phyloP scores from a whole-genome alignment of 30 jellyfish, hydroid and myxozoan genomes.

The Aurelia aurita region DNA sequence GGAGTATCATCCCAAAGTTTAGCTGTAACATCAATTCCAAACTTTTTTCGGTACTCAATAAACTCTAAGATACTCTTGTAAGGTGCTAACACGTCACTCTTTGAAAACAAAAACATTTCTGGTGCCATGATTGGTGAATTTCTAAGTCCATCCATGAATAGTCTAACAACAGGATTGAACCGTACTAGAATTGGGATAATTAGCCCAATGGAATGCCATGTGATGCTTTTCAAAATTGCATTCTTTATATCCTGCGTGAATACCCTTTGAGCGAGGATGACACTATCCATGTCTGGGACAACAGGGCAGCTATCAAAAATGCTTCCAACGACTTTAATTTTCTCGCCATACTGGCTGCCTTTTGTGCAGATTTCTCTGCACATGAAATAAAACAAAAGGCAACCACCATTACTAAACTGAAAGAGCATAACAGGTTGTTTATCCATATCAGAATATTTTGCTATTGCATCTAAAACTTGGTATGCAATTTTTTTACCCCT shows the following conservation, averaged over 20 bases:
- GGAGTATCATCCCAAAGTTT: slow-evolving; percentile 70
- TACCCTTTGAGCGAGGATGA: slow-evolving; percentile 49
- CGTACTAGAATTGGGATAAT: slow-evolving; percentile 43
- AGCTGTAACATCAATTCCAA: slow-evolving; percentile 49
- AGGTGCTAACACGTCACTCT: slow-evolving; percentile 76
- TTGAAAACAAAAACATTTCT: slow-evolving; percentile 79
- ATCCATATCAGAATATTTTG: slow-evolving; percentile 7
- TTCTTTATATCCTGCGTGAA: slow-evolving; percentile 40
- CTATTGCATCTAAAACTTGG: slow-evolving; percentile 35
- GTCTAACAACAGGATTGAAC: slow-evolving; percentile 61
- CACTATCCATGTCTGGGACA: slow-evolving; percentile 73
- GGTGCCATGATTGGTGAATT: slow-evolving; percentile 68
- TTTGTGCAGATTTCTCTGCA: slow-evolving; percentile 11
- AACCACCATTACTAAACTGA: slow-evolving; percentile 88
- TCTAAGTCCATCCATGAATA: slow-evolving; percentile 57
- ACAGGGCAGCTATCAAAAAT: slow-evolving; percentile 94
- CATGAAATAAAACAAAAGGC: slow-evolving; percentile 62
- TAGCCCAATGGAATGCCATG: slow-evolving; percentile 23
- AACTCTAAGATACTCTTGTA: slow-evolving; percentile 68
- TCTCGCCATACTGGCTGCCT: background rate
- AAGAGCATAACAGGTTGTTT: slow-evolving; percentile 36
- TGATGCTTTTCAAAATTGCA: slow-evolving; percentile 22
- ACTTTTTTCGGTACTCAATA: slow-evolving; percentile 52
- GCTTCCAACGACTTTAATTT: slow-evolving; percentile 49
- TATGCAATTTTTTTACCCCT: slow-evolving; percentile 58